Base-by-base conservation (phyloP, 2,113 vertebrate species). In the Dipodomys merriami region DNA sequence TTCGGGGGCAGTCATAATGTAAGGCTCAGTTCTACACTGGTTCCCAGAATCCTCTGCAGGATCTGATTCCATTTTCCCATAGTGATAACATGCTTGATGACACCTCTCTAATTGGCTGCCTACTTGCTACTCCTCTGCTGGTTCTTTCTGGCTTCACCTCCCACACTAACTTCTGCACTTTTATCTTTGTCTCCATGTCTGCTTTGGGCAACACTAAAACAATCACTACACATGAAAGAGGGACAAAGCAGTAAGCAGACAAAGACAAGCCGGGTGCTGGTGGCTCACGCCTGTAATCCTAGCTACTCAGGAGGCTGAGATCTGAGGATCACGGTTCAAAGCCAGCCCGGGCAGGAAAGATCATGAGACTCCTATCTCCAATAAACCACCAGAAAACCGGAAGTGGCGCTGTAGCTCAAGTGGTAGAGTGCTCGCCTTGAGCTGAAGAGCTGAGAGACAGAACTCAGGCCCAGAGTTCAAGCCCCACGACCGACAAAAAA, bases 181-280 rank as follows among this genome's bases (percentile, higher is more conserved):
- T 8, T 33, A 74, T 83, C 79, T 91, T 72, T 81, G 62, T 91
- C 46, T 93, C 33, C 44, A 30, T 65, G 39, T 53, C 68, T 72
- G 67, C 67, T 86, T 88, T 86, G 78, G 77, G 20, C 5, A 72
- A 93, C 80, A 19, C 73, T 64, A 93, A 62, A 65, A 27, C 19
- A 94, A 77, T 78, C 27, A 73, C 30, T 57, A 72, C 35, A 39
- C 64, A 16, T 22, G 15, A 73, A 88, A 94, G 39, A n/a, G 35
- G 67, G 10, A 60, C 35, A 78, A 76, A 44, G 62, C 18, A 82
- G 18, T 64, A 39, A 85, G 53, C 33, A n/a, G 71, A 22, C 3
- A 25, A 78, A 78, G 49, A 83, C 35, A 80, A n/a, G n/a, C n/a
- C n/a, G n/a, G n/a, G n/a, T n/a, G n/a, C n/a, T n/a, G n/a, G n/a